Percentiles rank a stretch among this genome's conserved stretches.
Conservation (phyloP, 2,888 invertebrate species). For the Agonopterix subpropinquella region DNA sequence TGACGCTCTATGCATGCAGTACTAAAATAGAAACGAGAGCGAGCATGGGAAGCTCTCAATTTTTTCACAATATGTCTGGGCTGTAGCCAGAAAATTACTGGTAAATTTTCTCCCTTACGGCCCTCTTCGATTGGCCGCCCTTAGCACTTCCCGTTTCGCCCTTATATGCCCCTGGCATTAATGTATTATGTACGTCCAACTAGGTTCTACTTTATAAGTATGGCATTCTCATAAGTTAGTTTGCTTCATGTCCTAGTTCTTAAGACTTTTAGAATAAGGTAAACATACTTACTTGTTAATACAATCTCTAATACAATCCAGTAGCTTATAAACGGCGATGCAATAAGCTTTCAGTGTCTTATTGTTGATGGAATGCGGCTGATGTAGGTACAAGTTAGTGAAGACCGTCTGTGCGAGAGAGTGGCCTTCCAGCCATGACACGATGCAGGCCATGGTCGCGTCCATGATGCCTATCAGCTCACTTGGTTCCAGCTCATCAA, state of each 20-base stretch:
- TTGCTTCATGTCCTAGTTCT: not conserved
- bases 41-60: too few species aligned
- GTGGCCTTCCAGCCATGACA: slow-evolving; percentile 98
- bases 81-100: too few species aligned
- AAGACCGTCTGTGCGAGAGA: slow-evolving; percentile 98
- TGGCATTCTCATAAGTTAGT: not conserved
- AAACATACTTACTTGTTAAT: slow-evolving; percentile 87
- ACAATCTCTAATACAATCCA: slow-evolving; percentile 92
- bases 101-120: too few species aligned
- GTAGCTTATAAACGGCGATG: slow-evolving; percentile 89
- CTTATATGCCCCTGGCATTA: too few species aligned
- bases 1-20: too few species aligned
- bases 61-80: too few species aligned
- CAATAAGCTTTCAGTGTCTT: slow-evolving; percentile 90
- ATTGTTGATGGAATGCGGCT: slow-evolving; percentile 89
- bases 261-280: too few species aligned
- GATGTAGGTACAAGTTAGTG: slow-evolving; percentile 95
- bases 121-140: too few species aligned
- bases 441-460: slow-evolving; percentile 93
- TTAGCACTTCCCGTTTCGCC: too few species aligned
- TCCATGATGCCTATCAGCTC: slow-evolving; percentile 96
- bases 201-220: too few species aligned
- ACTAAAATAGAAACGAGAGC: too few species aligned
- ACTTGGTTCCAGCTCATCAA: slow-evolving; percentile 82
- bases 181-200: too few species aligned